phyloP scores from a whole-genome alignment of 2,113 vertebrate species.

The Pollimyrus isidori region DNA sequence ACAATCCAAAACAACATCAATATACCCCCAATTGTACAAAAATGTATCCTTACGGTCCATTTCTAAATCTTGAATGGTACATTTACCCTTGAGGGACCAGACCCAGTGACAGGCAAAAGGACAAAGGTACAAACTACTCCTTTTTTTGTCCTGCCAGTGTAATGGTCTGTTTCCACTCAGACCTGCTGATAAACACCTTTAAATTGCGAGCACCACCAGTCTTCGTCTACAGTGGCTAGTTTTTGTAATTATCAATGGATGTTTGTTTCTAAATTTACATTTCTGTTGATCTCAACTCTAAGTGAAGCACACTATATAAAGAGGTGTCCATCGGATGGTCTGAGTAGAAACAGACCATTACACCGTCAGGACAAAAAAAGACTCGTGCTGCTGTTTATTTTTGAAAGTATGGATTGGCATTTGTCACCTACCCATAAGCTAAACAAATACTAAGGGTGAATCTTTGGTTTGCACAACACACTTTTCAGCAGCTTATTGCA shows the following conservation, averaged over 20 bases:
- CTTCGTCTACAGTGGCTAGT: neutral
- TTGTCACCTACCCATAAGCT: neutral
- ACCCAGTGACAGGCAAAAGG: neutral
- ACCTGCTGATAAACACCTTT: neutral
- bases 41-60: conserved; percentile 49
- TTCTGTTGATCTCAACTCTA: neutral
- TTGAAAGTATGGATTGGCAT: neutral
- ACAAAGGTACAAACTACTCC: too few relatives aligned
- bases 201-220: neutral
- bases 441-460: neutral
- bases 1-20: neutral
- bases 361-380: too few relatives aligned
- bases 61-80: neutral
- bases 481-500: neutral
- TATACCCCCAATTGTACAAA: neutral
- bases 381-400: neutral
- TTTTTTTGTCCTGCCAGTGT: too few relatives aligned
- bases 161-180: conserved; percentile 36
- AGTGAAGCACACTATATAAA: neutral
- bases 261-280: neutral
- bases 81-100: neutral
- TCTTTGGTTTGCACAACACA: neutral
- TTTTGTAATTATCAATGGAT: neutral
- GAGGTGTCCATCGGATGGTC: neutral
- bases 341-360: conserved; percentile 35